These are phyloP conservation scores for Drosophila navojoa DNA, from an alignment of 1,140 invertebrate genomes.

Conservation along the genomic window DNA sequence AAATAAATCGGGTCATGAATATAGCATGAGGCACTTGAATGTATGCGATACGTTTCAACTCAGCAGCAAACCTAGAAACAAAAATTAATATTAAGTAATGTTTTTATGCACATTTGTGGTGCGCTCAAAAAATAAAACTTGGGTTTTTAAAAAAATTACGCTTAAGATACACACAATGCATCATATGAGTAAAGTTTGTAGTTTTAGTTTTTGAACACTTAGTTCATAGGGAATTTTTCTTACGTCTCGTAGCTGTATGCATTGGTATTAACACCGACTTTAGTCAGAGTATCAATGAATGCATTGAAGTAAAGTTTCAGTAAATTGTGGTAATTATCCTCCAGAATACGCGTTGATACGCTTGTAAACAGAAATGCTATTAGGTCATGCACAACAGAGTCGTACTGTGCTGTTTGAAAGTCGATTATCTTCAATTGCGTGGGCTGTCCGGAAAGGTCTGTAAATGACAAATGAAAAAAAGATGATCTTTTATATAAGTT, in stretches of 20 bases:
- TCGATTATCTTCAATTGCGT: constrained; percentile 86
- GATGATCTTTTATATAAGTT: neutral
- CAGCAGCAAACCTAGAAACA: constrained; percentile 56
- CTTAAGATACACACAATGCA: too few relatives aligned
- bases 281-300: constrained; percentile 78
- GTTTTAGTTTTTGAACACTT: too few relatives aligned
- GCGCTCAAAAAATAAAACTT: neutral
- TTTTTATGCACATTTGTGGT: neutral
- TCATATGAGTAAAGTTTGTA: too few relatives aligned
- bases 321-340: constrained; percentile 84
- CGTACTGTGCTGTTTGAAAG: constrained; percentile 86
- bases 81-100: too few relatives aligned
- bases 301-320: constrained; percentile 85
- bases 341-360: constrained; percentile 80
- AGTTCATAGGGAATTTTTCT: constrained; percentile 1
- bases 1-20: constrained; percentile 74
- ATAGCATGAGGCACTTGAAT: constrained; percentile 72
- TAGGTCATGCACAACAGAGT: constrained; percentile 85
- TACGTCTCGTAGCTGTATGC: constrained; percentile 56
- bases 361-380: constrained; percentile 86
- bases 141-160: too few relatives aligned
- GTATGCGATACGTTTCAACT: constrained; percentile 62
- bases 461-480: neutral
- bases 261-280: constrained; percentile 50
- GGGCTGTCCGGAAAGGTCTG: constrained; percentile 66